phyloP scores from a whole-genome alignment of 2,113 vertebrate species.

The Verasper variegatus region DNA sequence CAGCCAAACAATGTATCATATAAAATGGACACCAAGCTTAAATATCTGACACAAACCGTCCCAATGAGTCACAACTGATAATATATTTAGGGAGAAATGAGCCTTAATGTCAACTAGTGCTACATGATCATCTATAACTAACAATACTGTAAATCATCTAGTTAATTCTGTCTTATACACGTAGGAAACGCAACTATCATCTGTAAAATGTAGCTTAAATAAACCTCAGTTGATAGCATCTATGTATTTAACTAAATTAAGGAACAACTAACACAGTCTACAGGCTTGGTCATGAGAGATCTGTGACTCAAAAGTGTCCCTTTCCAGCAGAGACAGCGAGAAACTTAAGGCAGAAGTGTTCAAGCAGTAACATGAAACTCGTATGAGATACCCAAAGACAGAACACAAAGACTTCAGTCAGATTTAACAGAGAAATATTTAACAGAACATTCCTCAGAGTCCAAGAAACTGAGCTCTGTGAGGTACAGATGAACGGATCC shows the following conservation, averaged over 20 bases:
- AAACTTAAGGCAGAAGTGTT: slow-evolving; percentile 61
- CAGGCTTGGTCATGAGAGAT: slow-evolving; percentile 4
- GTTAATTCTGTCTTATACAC: slow-evolving; percentile 36
- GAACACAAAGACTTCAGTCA: slow-evolving; percentile 39
- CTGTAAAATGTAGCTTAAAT: slow-evolving; percentile 36
- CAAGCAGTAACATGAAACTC: slow-evolving; percentile 37
- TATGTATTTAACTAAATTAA: slow-evolving; percentile 29
- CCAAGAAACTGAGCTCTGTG: slow-evolving; percentile 32
- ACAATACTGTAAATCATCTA: slow-evolving; percentile 51
- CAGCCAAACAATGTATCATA: slow-evolving; percentile 7
- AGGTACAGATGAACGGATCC: slow-evolving; percentile 45
- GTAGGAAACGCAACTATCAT: slow-evolving; percentile 51
- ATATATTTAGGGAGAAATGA: slow-evolving; percentile 4
- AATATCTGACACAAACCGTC: slow-evolving; percentile 27
- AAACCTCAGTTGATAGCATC: slow-evolving; percentile 12
- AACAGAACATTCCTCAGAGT: slow-evolving; percentile 41
- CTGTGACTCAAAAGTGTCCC: slow-evolving; percentile 52
- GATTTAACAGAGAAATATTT: slow-evolving; percentile 30
- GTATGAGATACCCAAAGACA: slow-evolving; percentile 33
- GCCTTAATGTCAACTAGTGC: slow-evolving; percentile 25
- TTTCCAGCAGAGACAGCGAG: slow-evolving; percentile 73
- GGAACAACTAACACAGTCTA: slow-evolving; percentile 19
- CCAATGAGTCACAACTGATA: background rate
- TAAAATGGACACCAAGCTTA: slow-evolving; percentile 29
- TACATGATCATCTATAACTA: slow-evolving; percentile 50